Conservation (phyloP, 2,113 vertebrate genomes). For the Otocyon megalotis region DNA sequence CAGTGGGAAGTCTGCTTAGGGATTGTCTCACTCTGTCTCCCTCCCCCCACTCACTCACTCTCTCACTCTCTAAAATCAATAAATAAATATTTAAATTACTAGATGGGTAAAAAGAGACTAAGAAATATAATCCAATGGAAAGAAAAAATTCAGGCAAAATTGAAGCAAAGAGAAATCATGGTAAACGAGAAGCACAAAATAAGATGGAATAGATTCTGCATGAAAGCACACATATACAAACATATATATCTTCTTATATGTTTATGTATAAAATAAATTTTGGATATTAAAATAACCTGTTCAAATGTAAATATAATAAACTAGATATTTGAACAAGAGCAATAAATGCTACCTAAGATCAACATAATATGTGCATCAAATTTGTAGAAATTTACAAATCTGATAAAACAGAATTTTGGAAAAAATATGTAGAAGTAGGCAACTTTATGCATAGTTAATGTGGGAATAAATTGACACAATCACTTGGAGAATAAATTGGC, state of each 20-base stretch:
- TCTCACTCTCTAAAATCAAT: background rate
- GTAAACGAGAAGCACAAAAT: background rate
- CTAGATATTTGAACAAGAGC: background rate
- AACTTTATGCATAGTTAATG: background rate
- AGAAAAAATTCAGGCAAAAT: background rate
- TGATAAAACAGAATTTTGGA: background rate
- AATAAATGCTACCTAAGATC: background rate
- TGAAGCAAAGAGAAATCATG: background rate
- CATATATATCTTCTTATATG: no score
- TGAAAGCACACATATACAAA: background rate
- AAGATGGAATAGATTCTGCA: background rate
- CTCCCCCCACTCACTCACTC: background rate
- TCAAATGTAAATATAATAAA: background rate
- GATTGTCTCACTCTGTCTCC: background rate
- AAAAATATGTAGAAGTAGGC: background rate
- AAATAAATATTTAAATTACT: background rate
- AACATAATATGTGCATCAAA: background rate
- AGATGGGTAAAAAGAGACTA: background rate
- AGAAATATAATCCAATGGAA: background rate
- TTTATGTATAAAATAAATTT: background rate
- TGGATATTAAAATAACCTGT: background rate
- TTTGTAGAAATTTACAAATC: background rate
- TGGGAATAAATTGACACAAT: background rate
- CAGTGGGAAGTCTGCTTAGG: background rate
- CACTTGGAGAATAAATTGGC: background rate